Conservation (phyloP, 2,113 vertebrate species). For the Petaurus breviceps region DNA sequence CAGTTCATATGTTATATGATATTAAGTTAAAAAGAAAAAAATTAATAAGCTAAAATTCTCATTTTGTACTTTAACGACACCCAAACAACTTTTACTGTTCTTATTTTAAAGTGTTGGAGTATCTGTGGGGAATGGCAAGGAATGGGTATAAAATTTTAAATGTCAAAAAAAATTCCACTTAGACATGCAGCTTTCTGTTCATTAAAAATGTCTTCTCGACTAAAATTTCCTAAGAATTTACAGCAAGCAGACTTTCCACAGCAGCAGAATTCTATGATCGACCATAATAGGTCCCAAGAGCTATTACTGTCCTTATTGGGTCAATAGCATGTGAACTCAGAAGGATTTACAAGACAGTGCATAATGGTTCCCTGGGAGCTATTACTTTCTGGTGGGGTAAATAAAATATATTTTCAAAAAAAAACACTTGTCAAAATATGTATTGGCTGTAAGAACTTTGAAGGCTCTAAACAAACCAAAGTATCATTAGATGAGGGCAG, state of each 20-base stretch:
- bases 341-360: slow-evolving; percentile 78
- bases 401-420: slow-evolving; percentile 83
- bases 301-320: slow-evolving; percentile 72
- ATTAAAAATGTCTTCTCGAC: slow-evolving; percentile 69
- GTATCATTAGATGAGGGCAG: slow-evolving; percentile 48
- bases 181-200: slow-evolving; percentile 60
- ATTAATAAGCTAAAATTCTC: slow-evolving; percentile 73
- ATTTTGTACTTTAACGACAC: slow-evolving; percentile 52
- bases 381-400: slow-evolving; percentile 80
- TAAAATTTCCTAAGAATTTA: slow-evolving; percentile 74
- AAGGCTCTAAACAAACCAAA: slow-evolving; percentile 75
- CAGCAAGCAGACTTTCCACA: slow-evolving; percentile 66
- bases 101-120: slow-evolving; percentile 56
- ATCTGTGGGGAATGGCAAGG: slow-evolving; percentile 62
- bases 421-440: slow-evolving; percentile 73
- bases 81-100: slow-evolving; percentile 55
- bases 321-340: slow-evolving; percentile 76
- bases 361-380: slow-evolving; percentile 80
- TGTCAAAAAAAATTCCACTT: slow-evolving; percentile 68
- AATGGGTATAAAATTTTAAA: slow-evolving; percentile 73
- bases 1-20: background rate
- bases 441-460: slow-evolving; percentile 68
- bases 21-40: slow-evolving; percentile 61
- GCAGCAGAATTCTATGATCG: slow-evolving; percentile 74
- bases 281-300: slow-evolving; percentile 77